Evolutionary conservation across 2,797 vertebrate species (phyloP).

Genomic region (Aulostomus chinensis): DNA sequence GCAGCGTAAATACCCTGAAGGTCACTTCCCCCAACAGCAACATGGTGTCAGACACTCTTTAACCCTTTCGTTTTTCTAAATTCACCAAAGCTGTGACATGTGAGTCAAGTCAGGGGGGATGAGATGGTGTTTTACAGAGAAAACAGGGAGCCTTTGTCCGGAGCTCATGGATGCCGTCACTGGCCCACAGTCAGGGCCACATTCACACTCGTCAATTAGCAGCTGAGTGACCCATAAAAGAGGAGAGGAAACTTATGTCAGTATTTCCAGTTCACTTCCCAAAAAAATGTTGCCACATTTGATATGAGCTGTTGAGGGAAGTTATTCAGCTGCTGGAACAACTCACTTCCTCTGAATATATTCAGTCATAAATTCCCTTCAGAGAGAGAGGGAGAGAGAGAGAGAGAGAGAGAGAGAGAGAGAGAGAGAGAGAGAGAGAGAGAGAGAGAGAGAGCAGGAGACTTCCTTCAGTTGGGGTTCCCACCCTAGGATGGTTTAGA

Average conservation of each 20-base stretch:
- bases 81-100: slow-evolving; percentile 21
- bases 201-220: slow-evolving; percentile 46
- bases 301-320: slow-evolving; percentile 56
- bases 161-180: slow-evolving; percentile 23
- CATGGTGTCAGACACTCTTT: not conserved
- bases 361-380: slow-evolving; percentile 52
- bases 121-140: slow-evolving; percentile 8
- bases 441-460: slow-evolving; percentile 18
- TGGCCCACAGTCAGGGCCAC: slow-evolving; percentile 11
- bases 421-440: slow-evolving; percentile 5
- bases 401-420: slow-evolving; percentile 25
- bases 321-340: slow-evolving; percentile 69
- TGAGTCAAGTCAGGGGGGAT: slow-evolving; percentile 42
- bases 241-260: slow-evolving; percentile 21
- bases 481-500: slow-evolving; percentile 67
- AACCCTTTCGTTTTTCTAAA: not conserved
- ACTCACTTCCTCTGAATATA: slow-evolving; percentile 72
- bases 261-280: slow-evolving; percentile 43
- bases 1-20: slow-evolving; percentile 12
- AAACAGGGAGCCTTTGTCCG: slow-evolving; percentile 62
- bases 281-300: slow-evolving; percentile 11
- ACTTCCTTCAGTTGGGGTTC: slow-evolving; percentile 64
- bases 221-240: slow-evolving; percentile 35
- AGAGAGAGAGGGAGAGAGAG: slow-evolving; percentile 4
- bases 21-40: slow-evolving; percentile 23